Evolutionary conservation across 2,888 invertebrate genomes (phyloP), one percentile per base, ranked within the genome.

Genomic region (Dorcus parallelipipedus): DNA sequence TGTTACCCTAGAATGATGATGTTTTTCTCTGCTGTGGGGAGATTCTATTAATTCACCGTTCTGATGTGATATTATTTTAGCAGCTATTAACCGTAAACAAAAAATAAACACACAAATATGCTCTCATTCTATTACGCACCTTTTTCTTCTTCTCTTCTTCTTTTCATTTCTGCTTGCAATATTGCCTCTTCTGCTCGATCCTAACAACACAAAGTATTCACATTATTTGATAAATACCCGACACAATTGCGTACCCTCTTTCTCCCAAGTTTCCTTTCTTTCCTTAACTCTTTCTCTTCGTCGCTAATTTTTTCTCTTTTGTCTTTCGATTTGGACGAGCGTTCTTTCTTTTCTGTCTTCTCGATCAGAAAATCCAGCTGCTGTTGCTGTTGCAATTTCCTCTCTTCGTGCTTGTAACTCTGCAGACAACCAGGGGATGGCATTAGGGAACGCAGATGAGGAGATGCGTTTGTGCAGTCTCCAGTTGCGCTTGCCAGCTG

Each of bases 131-230:
- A 33, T 6, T 33, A 33, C 5, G 6, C 6, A 90, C 89, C 86
- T 84, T 88, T 87, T 73, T 88, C 88, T 74, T 92, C 91, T 66
- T 92, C 92, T 67, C 92, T 86, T 55, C 92, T 82, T 64, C 91
- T 81, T 74, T 92, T 92, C 72, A 90, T 86, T 75, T 92, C 92
- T 48, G 84, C 79, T 66, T 75, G 74, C 39, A 83, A 73, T 33
- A 83, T 75, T 0, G 85, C 80, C 72, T 92, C 92, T 58, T 91
- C 91, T 17, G 85, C 79, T 69, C 91, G 84, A 73, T 91, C 91
- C 89, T 89, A 43, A 41, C 20, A 47, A 55, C 9, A 54, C 9
- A 45, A 45, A 17, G 23, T 40, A 53, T 45, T n/a, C n/a, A n/a
- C 48, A 53, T 10, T 20, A 20, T 20, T 40, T 9, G 10, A 5